phyloP scores from a whole-genome alignment of 2,888 invertebrate species.

The Parochlus steinenii region DNA sequence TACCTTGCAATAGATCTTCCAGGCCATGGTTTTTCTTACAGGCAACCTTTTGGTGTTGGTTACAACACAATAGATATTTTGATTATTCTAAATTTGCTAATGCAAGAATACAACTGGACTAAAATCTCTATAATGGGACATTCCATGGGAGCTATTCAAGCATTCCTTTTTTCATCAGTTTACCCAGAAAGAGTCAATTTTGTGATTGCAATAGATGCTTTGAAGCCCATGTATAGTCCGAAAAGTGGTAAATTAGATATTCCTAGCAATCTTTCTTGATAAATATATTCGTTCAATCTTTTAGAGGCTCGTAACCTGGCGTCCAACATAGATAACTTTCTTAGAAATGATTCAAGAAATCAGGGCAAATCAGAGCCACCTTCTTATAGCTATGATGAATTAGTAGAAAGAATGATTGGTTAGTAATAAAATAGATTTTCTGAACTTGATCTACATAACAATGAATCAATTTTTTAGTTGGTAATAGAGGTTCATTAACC shows the following conservation, averaged over 20 bases:
- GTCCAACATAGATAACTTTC: constrained; percentile 19
- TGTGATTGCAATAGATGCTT: constrained; percentile 3
- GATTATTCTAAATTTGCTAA: constrained; percentile 35
- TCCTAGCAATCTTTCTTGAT: neutral
- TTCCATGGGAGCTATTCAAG: constrained; percentile 47
- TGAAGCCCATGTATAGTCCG: constrained; percentile 17
- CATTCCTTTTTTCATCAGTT: constrained; percentile 40
- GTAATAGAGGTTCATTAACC: constrained; percentile 38
- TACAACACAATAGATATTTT: constrained; percentile 32
- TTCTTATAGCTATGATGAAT: constrained; percentile 41
- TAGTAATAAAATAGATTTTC: no score
- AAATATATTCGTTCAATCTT: neutral
- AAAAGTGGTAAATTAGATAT: neutral
- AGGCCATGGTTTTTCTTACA: constrained; percentile 54
- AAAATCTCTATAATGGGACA: constrained; percentile 50
- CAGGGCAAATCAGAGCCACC: constrained; percentile 35
- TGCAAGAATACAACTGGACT: constrained; percentile 49
- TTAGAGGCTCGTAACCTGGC: neutral
- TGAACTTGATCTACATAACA: no score
- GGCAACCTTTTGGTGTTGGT: constrained; percentile 41
- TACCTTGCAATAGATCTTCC: constrained; percentile 48
- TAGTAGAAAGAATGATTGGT: constrained; percentile 36
- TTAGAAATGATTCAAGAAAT: constrained; percentile 27
- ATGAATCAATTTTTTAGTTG: no score
- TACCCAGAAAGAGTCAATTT: constrained; percentile 35